These are phyloP conservation scores for Sternarchorhynchus goeldii DNA, from an alignment of 2,797 vertebrate species.

Conservation along the genomic window DNA sequence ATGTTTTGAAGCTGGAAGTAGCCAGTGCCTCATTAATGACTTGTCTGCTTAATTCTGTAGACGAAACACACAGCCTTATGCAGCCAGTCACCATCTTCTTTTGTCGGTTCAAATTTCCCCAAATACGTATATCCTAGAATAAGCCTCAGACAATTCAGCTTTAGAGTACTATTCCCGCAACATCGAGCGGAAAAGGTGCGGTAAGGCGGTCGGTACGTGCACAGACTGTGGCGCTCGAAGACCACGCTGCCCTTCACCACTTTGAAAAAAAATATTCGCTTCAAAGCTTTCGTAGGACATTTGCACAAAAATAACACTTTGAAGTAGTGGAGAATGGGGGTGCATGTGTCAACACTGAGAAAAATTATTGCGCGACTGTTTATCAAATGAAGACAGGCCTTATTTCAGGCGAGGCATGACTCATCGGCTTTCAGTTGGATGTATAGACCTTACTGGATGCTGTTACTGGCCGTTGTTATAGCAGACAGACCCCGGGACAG, in stretches of 20 bases:
- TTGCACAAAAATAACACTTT: slow-evolving; percentile 43
- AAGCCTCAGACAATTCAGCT: slow-evolving; percentile 30
- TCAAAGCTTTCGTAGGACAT: slow-evolving; percentile 41
- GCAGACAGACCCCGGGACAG: background rate
- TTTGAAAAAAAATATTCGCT: slow-evolving; percentile 41
- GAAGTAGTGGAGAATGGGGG: slow-evolving; percentile 17
- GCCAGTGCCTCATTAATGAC: background rate
- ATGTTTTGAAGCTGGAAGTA: slow-evolving; percentile 2
- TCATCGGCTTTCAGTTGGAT: slow-evolving; percentile 34
- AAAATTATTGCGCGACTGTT: slow-evolving; percentile 32
- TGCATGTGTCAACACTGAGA: slow-evolving; percentile 15
- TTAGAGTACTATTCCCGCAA: slow-evolving; percentile 26
- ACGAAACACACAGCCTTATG: background rate
- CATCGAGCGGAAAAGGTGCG: slow-evolving; percentile 27
- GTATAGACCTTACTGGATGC: slow-evolving; percentile 1
- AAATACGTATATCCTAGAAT: slow-evolving; percentile 24
- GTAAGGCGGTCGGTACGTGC: background rate
- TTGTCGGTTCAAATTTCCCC: slow-evolving; percentile 21
- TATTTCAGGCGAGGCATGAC: slow-evolving; percentile 31
- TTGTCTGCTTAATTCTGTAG: slow-evolving; percentile 18
- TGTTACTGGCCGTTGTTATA: slow-evolving; percentile 37
- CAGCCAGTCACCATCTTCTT: slow-evolving; percentile 10
- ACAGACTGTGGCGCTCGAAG: slow-evolving; percentile 20
- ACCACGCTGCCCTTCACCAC: slow-evolving; percentile 18
- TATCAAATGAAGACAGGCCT: slow-evolving; percentile 40